phyloP scores from a whole-genome alignment of 2,797 vertebrate species.

The Danio choprae region DNA sequence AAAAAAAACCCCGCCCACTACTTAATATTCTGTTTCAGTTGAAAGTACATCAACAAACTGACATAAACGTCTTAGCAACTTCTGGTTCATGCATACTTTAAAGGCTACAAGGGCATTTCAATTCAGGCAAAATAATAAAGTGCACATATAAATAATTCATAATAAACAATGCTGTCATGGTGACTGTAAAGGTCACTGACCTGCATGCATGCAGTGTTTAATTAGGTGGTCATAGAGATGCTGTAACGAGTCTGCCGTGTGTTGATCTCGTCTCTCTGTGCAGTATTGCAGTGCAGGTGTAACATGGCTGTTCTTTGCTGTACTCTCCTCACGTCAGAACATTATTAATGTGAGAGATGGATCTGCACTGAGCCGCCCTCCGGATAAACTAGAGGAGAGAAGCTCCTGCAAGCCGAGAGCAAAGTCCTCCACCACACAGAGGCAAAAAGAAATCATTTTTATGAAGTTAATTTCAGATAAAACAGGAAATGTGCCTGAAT shows the following conservation, averaged over 20 bases:
- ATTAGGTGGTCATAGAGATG: neutral
- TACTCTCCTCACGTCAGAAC: conserved; percentile 44
- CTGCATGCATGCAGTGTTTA: neutral
- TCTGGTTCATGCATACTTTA: too few species aligned
- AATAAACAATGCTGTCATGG: too few species aligned
- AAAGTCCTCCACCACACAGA: conserved; percentile 12
- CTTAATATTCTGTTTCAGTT: too few species aligned
- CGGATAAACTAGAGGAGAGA: conserved; percentile 6
- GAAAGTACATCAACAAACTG: too few species aligned
- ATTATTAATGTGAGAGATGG: conserved; percentile 53
- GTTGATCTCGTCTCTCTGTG: conserved; percentile 3
- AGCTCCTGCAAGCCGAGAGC: conserved; percentile 4
- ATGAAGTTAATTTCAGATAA: conserved; percentile 13
- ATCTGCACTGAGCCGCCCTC: conserved; percentile 19
- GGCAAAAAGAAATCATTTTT: neutral
- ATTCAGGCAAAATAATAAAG: too few species aligned
- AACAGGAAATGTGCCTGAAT: neutral
- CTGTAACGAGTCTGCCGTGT: conserved; percentile 10
- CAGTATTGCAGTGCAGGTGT: conserved; percentile 32
- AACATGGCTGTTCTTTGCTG: conserved; percentile 34
- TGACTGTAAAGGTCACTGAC: neutral
- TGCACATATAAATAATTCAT: too few species aligned
- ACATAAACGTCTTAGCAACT: too few species aligned
- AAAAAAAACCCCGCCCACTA: too few species aligned
- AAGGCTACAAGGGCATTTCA: too few species aligned